phyloP scores from a whole-genome alignment of 2,888 invertebrate species.

The Drosophila acutilabella region DNA sequence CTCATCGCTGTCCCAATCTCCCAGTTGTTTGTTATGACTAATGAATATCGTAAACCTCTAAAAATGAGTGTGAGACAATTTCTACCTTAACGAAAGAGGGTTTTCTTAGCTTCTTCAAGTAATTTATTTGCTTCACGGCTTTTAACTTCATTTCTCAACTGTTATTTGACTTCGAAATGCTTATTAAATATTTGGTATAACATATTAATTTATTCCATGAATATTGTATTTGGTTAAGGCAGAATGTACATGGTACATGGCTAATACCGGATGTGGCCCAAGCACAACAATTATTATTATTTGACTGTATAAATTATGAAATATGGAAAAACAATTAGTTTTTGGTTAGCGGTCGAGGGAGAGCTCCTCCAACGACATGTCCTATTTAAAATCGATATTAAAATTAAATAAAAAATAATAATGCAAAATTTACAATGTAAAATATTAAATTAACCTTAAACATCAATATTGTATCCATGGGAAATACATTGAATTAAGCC shows the following conservation, averaged over 20 bases:
- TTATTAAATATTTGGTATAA: slow-evolving; percentile 17
- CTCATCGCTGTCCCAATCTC: slow-evolving; percentile 62
- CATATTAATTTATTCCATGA: slow-evolving; percentile 50
- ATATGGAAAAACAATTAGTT: slow-evolving; percentile 72
- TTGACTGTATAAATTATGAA: slow-evolving; percentile 69
- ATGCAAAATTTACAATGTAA: slow-evolving; percentile 27
- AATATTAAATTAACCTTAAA: slow-evolving; percentile 36
- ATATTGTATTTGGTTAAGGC: slow-evolving; percentile 64
- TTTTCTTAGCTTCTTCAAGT: background rate
- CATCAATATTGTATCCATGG: slow-evolving; percentile 11
- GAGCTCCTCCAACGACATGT: slow-evolving; percentile 25
- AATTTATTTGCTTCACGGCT: background rate
- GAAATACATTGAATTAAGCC: slow-evolving; percentile 15
- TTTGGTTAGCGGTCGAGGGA: slow-evolving; percentile 66
- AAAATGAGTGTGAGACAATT: slow-evolving; percentile 2
- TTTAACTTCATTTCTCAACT: background rate
- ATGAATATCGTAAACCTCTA: slow-evolving; percentile 6
- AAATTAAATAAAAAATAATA: slow-evolving; percentile 26
- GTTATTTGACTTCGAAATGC: slow-evolving; percentile 17
- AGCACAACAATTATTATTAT: slow-evolving; percentile 74
- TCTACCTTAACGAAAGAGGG: background rate
- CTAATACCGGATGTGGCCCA: slow-evolving; percentile 72
- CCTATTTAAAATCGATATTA: slow-evolving; percentile 33
- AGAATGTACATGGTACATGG: slow-evolving; percentile 31
- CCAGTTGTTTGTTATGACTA: slow-evolving; percentile 43